Base-by-base conservation (phyloP, 1,140 invertebrate species). In the Sarcophaga peregrina region DNA sequence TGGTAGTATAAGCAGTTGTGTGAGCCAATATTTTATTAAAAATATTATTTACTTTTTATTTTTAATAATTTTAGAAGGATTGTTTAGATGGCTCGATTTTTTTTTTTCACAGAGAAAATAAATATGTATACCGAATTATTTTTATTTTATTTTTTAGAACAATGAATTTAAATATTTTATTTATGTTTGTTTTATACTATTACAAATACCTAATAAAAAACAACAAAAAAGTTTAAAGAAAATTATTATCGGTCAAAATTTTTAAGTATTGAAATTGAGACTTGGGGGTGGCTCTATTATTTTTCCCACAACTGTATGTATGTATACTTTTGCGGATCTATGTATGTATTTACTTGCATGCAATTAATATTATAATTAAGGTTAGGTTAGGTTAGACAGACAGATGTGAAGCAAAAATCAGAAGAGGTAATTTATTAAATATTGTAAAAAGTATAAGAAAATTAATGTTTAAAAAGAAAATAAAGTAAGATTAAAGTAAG, bases 101-200 rank as follows among this genome's bases (percentile, higher is more conserved):
- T 37, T 37, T 37, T 58, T 58, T 58, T 58, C 54, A 58, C 54
- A 13, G 54, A 58, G 11, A 58, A 58, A 58, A 58, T 58, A 13
- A 58, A 58, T 58, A 10, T 11, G 13, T 58, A 58, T 58, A 58
- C 54, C 54, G 54, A 58, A 58, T 13, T 58, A n/a, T 74, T 37
- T 37, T 74, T 74, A 20, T 20, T 45, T 74, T 74, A 74, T 17
- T 74, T 74, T 74, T 37, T 74, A 74, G 46, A 5, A 10, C 46
- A 74, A 47, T 47, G 73, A 74, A 74, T 47, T 45, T n/a, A 74
- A 58, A 58, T 58, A 58, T 58, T 58, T 58, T 9, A 58, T 58
- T 58, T 58, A 58, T 58, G 54, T 58, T 58, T 58, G n/a, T 58
- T 58, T 58, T 58, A 58, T 58, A 58, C 54, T 13, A 58, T 58